These are phyloP conservation scores for Samia ricini DNA, from an alignment of 1,140 invertebrate genomes.

Conservation along the genomic window DNA sequence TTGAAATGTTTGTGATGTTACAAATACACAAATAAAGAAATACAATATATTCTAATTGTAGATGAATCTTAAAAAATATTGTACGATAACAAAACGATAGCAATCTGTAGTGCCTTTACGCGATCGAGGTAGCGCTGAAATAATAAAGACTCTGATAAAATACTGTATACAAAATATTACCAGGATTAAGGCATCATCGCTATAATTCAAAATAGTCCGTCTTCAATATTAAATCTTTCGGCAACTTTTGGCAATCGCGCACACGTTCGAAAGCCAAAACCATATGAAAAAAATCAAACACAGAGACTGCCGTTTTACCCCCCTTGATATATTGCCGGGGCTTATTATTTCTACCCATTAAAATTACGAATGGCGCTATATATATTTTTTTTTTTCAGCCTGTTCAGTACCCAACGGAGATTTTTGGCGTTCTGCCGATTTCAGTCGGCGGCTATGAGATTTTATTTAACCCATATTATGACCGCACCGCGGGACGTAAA, in stretches of 20 bases:
- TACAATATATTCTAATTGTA: too few species aligned
- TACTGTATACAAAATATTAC: too few species aligned
- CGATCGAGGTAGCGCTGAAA: too few species aligned
- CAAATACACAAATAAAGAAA: too few species aligned
- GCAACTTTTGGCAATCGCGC: constrained; percentile 21
- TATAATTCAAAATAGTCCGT: constrained; percentile 19
- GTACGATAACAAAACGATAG: too few species aligned
- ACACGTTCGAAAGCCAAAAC: constrained; percentile 35
- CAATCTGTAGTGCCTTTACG: too few species aligned
- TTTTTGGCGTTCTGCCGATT: constrained; percentile 42
- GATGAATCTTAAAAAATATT: too few species aligned
- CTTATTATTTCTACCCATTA: constrained; percentile 55
- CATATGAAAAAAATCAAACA: constrained; percentile 49
- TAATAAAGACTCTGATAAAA: too few species aligned
- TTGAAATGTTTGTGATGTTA: too few species aligned
- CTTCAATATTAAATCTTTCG: constrained; percentile 21
- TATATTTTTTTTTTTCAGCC: constrained; percentile 24
- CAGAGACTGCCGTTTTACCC: constrained; percentile 20
- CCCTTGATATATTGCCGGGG: constrained; percentile 38
- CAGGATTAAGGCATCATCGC: neutral
- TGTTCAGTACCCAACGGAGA: constrained; percentile 18
- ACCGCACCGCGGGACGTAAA: constrained; percentile 32
- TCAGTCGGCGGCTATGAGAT: constrained; percentile 27
- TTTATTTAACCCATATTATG: constrained; percentile 35
- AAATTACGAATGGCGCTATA: constrained; percentile 41